Evolutionary conservation across 2,888 invertebrate species (phyloP).

Genomic region (Catocala sponsa): DNA sequence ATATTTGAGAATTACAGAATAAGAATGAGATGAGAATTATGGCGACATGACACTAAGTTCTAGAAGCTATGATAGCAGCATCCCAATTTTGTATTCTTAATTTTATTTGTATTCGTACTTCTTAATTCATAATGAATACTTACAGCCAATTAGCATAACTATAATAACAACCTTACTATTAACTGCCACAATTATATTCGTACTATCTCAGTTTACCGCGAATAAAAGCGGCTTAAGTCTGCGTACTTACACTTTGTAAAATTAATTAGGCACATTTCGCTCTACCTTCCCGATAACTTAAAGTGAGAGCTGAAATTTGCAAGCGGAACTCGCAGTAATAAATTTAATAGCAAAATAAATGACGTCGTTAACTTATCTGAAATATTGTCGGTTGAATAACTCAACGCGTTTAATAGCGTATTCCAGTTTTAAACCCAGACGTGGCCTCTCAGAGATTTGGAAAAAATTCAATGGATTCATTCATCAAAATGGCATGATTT

Average conservation of each 20-base stretch:
- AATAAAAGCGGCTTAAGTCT: conserved; percentile 39
- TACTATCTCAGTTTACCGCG: conserved; percentile 23
- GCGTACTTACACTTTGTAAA: conserved; percentile 45
- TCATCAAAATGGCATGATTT: conserved; percentile 84
- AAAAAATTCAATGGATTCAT: conserved; percentile 81
- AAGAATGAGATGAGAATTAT: too few relatives aligned
- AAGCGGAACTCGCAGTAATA: conserved; percentile 58
- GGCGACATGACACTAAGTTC: too few relatives aligned
- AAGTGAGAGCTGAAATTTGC: conserved; percentile 54
- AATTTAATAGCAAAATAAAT: conserved; percentile 66
- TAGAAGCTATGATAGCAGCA: too few relatives aligned
- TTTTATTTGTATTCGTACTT: too few relatives aligned
- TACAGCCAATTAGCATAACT: too few relatives aligned
- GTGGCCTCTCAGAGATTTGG: conserved; percentile 65
- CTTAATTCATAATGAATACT: too few relatives aligned
- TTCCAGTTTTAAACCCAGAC: conserved; percentile 58
- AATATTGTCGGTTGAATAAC: conserved; percentile 66
- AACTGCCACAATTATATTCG: conserved; percentile 12
- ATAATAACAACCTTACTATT: conserved; percentile 14
- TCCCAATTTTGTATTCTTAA: too few relatives aligned
- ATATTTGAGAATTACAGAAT: too few relatives aligned
- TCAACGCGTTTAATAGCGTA: conserved; percentile 58
- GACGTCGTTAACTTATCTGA: conserved; percentile 67
- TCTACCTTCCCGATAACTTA: conserved; percentile 58
- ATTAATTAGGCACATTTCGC: conserved; percentile 54